Conservation (phyloP, 1,140 invertebrate genomes). For the Colletes latitarsis region DNA sequence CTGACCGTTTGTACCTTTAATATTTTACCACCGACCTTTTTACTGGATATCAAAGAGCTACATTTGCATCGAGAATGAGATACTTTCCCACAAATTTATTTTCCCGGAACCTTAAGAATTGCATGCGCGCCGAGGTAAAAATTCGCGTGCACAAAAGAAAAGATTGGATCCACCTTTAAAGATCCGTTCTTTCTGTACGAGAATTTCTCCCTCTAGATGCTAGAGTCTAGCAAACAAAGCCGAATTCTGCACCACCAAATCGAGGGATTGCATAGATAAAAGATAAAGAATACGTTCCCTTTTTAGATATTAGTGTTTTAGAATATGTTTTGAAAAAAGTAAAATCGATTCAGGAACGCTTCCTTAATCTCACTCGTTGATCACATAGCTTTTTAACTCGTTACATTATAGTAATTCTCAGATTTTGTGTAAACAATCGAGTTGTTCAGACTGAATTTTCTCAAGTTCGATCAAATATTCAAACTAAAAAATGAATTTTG, state of each 20-base stretch:
- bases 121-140: neutral
- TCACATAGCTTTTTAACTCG: no score
- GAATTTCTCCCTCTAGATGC: neutral
- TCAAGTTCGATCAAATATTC: no score
- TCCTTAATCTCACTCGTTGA: no score
- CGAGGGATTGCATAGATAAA: neutral
- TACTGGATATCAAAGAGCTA: conserved; percentile 58
- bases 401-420: no score
- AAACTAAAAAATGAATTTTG: no score
- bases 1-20: conserved; percentile 73
- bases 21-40: conserved; percentile 58
- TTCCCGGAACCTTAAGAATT: conserved; percentile 21
- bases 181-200: neutral
- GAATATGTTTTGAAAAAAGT: no score
- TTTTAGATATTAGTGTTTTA: no score
- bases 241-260: neutral
- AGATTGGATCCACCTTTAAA: neutral
- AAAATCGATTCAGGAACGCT: no score
- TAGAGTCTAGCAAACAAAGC: neutral
- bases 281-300: neutral
- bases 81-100: conserved; percentile 50
- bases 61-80: conserved; percentile 61
- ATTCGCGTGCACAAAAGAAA: no score
- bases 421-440: no score
- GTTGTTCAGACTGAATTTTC: no score